A percentile compares a stretch with the other conserved stretches of the same genome.
phyloP scores from a whole-genome alignment of 2,113 vertebrate species.

The Lucifuga dentata region DNA sequence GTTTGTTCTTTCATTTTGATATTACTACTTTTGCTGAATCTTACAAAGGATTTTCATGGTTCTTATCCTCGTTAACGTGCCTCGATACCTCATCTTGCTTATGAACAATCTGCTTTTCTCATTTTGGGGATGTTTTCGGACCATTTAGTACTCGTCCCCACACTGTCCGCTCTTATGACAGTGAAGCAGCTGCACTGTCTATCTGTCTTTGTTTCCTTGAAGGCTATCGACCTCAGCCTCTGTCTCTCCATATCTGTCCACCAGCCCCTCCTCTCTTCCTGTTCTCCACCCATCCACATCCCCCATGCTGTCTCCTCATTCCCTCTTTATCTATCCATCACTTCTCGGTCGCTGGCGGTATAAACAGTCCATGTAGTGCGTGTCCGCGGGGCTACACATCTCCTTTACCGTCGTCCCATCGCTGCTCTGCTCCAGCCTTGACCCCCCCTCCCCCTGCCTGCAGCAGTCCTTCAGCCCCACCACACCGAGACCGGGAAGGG shows the following conservation, averaged over 20 bases:
- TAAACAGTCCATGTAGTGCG: constrained; percentile 39
- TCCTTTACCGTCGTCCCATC: not conserved
- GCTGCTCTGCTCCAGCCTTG: constrained; percentile 17
- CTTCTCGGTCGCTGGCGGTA: constrained; percentile 12
- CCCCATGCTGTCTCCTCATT: not conserved
- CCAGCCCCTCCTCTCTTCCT: not conserved
- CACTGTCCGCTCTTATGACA: not conserved
- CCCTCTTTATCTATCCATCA: constrained; percentile 14
- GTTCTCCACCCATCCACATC: not conserved
- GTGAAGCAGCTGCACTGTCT: not conserved
- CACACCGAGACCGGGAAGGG: not conserved
- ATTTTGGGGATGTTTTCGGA: constrained; percentile 1
- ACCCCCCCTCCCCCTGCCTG: constrained; percentile 14
- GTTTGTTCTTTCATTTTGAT: too few relatives aligned
- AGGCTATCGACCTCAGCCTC: constrained; percentile 37
- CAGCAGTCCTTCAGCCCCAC: constrained; percentile 14
- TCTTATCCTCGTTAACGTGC: too few relatives aligned
- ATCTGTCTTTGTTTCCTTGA: constrained; percentile 31
- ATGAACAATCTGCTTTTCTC: not conserved
- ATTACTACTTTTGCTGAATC: too few relatives aligned
- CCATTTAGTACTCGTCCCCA: not conserved
- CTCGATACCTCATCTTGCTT: not conserved
- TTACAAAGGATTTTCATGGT: too few relatives aligned
- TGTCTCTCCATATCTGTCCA: constrained; percentile 23
- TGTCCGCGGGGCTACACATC: constrained; percentile 34